Conservation (phyloP, 2,888 invertebrate genomes). For the Holacanthella duospinosa region DNA sequence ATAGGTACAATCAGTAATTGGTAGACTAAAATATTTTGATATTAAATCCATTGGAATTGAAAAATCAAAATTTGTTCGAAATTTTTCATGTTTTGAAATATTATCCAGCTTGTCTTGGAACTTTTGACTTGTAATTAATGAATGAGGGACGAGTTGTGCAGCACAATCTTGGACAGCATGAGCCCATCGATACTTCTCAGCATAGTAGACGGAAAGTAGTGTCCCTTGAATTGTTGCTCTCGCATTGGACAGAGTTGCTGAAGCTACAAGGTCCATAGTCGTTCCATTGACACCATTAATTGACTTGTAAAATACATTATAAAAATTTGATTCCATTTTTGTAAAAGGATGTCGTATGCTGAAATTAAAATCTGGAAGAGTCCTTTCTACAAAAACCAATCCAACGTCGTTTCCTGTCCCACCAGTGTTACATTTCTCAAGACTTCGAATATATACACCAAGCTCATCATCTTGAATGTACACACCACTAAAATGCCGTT, state of each 20-base stretch:
- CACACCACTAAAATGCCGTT: constrained; percentile 22
- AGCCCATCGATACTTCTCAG: constrained; percentile 32
- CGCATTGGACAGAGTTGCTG: constrained; percentile 29
- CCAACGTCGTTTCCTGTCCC: background rate
- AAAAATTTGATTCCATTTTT: constrained; percentile 35
- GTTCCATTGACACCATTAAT: background rate
- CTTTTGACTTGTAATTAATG: constrained; percentile 18
- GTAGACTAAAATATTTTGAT: constrained; percentile 28
- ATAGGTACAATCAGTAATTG: constrained; percentile 31
- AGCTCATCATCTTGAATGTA: constrained; percentile 16
- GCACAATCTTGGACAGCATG: constrained; percentile 19
- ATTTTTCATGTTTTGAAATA: constrained; percentile 4
- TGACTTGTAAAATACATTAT: constrained; percentile 19
- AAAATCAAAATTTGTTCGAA: constrained; percentile 3
- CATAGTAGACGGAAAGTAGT: constrained; percentile 27
- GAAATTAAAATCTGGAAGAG: constrained; percentile 12
- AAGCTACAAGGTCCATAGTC: constrained; percentile 10
- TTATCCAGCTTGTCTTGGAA: constrained; percentile 13
- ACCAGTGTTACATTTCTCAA: constrained; percentile 11
- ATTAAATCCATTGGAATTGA: constrained; percentile 16
- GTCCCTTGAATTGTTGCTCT: constrained; percentile 26
- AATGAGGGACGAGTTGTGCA: constrained; percentile 20
- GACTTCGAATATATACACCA: constrained; percentile 16
- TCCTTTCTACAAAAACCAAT: background rate
- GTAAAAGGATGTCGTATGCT: constrained; percentile 26